Conservation (phyloP, 2,797 vertebrate genomes). For the Holocentrus rufus region DNA sequence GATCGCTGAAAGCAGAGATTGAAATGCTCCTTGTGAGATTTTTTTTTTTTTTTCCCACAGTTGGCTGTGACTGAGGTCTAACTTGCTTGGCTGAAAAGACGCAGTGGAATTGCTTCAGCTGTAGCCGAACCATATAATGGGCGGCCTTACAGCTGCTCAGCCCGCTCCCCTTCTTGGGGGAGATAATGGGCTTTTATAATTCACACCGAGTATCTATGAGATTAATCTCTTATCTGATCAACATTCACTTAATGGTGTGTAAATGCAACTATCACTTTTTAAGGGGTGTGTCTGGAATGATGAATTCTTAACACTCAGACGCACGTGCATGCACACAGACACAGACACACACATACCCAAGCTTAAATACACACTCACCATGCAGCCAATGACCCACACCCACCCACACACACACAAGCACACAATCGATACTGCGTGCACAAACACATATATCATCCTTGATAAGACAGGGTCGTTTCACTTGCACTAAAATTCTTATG, state of each 20-base stretch:
- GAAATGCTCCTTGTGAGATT: conserved; percentile 42
- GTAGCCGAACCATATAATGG: conserved; percentile 28
- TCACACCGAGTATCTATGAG: conserved; percentile 39
- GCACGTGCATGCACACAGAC: neutral
- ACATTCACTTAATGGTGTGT: conserved; percentile 37
- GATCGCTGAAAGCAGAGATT: conserved; percentile 24
- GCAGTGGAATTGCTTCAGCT: neutral
- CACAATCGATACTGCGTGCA: conserved; percentile 23
- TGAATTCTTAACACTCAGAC: conserved; percentile 11
- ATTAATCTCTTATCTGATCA: conserved; percentile 63
- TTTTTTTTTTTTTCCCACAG: no score
- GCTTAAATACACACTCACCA: conserved; percentile 1
- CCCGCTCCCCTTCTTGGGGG: conserved; percentile 5
- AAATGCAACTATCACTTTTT: conserved; percentile 41
- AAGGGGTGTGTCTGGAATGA: conserved; percentile 24
- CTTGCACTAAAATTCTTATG: conserved; percentile 60
- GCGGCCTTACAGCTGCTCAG: conserved; percentile 37
- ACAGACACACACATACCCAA: conserved; percentile 4
- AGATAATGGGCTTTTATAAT: conserved; percentile 58
- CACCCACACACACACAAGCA: conserved; percentile 6
- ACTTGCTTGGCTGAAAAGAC: conserved; percentile 20
- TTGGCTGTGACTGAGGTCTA: conserved; percentile 25
- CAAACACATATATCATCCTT: conserved; percentile 35
- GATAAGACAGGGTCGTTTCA: conserved; percentile 32
- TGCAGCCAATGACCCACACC: conserved; percentile 10